Evolutionary conservation across 2,797 vertebrate genomes (phyloP).

Genomic region (Apogon talboti): DNA sequence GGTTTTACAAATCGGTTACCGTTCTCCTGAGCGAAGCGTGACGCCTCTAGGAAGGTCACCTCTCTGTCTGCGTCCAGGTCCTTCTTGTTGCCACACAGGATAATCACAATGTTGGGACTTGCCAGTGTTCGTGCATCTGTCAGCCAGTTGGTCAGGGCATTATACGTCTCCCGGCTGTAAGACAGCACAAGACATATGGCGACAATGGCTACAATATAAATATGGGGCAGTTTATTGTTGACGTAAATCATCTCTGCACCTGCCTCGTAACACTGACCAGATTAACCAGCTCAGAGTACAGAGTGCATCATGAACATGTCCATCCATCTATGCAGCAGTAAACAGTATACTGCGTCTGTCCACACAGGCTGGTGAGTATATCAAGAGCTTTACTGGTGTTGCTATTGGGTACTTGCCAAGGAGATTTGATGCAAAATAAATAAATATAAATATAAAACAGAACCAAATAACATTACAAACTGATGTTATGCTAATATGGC

Average conservation of each 20-base stretch:
- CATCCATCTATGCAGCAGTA: too few relatives aligned
- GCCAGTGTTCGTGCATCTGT: slow-evolving; percentile 93
- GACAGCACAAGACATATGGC: slow-evolving; percentile 8
- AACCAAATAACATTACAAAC: too few relatives aligned
- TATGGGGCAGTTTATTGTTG: background rate
- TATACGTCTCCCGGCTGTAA: slow-evolving; percentile 92
- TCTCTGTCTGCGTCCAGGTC: slow-evolving; percentile 93
- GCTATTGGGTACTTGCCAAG: too few relatives aligned
- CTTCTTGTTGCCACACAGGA: slow-evolving; percentile 95
- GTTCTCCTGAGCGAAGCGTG: slow-evolving; percentile 95
- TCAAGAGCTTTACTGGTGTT: too few relatives aligned
- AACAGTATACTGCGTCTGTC: too few relatives aligned
- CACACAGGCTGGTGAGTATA: too few relatives aligned
- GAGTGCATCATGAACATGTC: too few relatives aligned
- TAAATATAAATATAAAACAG: too few relatives aligned
- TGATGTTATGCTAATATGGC: too few relatives aligned
- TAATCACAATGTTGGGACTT: slow-evolving; percentile 94
- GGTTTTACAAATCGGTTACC: slow-evolving; percentile 74
- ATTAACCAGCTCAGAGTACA: too few relatives aligned
- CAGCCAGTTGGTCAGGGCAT: slow-evolving; percentile 93
- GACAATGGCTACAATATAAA: background rate
- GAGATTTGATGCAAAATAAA: too few relatives aligned
- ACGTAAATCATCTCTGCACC: background rate
- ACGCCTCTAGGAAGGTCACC: slow-evolving; percentile 95
- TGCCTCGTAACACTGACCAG: too few relatives aligned